A percentile compares a stretch with the other conserved stretches of the same genome.
Conservation (phyloP, 2,797 vertebrate species). For the Microtus obscurus region DNA sequence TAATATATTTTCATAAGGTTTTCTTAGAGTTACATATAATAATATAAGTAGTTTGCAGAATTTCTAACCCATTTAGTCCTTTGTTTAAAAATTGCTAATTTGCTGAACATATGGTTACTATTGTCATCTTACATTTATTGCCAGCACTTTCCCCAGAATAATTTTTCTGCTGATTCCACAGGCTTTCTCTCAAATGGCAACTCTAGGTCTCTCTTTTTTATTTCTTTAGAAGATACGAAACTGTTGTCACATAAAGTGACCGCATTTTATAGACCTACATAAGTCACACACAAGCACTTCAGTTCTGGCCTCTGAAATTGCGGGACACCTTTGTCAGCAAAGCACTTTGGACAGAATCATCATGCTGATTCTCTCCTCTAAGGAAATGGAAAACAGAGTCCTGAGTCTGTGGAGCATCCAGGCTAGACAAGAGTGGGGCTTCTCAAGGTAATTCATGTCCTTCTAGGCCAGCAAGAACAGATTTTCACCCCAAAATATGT, state of each 20-base stretch:
- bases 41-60: neutral
- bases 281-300: neutral
- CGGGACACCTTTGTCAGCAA: neutral
- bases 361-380: neutral
- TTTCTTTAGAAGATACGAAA: conserved; percentile 39
- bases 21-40: conserved; percentile 44
- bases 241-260: neutral
- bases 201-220: neutral
- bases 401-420: neutral
- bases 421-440: neutral
- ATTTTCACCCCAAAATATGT: conserved; percentile 24
- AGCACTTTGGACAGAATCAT: neutral
- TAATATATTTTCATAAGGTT: neutral
- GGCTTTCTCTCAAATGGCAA: conserved; percentile 39
- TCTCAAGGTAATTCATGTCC: neutral
- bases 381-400: neutral
- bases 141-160: neutral
- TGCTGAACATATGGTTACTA: neutral
- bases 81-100: neutral
- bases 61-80: neutral
- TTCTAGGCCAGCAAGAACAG: neutral
- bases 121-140: neutral
- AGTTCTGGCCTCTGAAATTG: conserved; percentile 11
- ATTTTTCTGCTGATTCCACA: conserved; percentile 36
- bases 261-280: conserved; percentile 40